Base-by-base conservation (phyloP, 2,113 vertebrate species). In the Passerina amoena region DNA sequence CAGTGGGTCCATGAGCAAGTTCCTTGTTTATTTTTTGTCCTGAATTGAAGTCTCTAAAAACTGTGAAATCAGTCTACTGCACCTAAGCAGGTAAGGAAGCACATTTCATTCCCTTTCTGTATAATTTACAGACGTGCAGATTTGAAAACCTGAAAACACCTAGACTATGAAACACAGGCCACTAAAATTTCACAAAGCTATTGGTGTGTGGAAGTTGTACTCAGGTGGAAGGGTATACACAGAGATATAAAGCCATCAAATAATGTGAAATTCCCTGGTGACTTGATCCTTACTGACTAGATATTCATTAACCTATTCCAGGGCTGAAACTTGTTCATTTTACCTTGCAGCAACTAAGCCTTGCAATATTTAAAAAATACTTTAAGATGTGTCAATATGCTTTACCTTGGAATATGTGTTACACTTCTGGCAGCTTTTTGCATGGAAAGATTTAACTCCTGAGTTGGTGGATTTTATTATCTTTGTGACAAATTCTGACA, bases 111-210 rank as follows among this genome's bases (percentile, higher is more conserved):
- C 66, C 70, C 53, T 71, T 71, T 71, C 72, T 89, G 37, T 87
- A 45, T 92, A 96, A 84, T 96, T 91, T 95, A 85, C 57, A 84
- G 86, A 93, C 85, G 66, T 90, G 61, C 40, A 72, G 75, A 77
- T 89, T 66, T 91, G 48, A 89, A 95, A 88, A 94, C 63, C 38
- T 75, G 86, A 44, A 87, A 95, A 88, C 31, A 91, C 70, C 57
- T 51, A 69, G 77, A 44, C 47, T 91, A 64, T 78, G 73, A 84
- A 88, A 48, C 1, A 5, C 51, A 79, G 44, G 48, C 48, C 70
- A 71, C 79, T 84, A 88, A 78, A 68, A 87, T 89, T 86, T 94
- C 65, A 79, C 57, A 12, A 68, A 94, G 31, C 56, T 71, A 45
- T 37, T 82, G 38, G 35, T 78, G 86, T 64, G 5, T 94, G 73